Evolutionary conservation across 2,888 invertebrate species (phyloP), one percentile per base, ranked within the genome.

Genomic region (Erannis defoliaria): DNA sequence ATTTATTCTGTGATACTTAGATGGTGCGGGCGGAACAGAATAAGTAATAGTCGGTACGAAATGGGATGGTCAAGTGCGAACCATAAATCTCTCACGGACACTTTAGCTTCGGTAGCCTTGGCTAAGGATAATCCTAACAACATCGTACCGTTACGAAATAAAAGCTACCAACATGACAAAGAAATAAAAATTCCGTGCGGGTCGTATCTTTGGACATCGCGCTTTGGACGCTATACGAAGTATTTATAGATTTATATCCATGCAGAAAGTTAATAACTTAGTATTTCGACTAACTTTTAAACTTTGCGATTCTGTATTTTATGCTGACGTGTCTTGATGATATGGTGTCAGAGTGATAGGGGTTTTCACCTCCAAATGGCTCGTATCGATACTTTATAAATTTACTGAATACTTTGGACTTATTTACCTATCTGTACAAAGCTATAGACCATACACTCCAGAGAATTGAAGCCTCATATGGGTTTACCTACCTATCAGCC

Each of bases 51-150:
- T 19, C 8, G 31, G 9, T 19, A 31, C 5, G 18, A 2, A 53
- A 54, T 43, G 54, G 60, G 62, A 60, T 60, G 67, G 67, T 55
- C 55, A 31, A 50, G 35, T 43, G 57, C 33, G 49, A 35, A 38
- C 59, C 64, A 62, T 70, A 70, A 67, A 76, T 76, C 72, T 67
- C 68, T 40, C 43, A 55, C 66, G 63, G 76, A 67, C 68, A 63
- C 54, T 66, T 16, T 33, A 10, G 46, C 23, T 51, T 40, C 33
- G 60, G 66, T 54, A 64, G 53, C 67, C 45, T 51, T 42, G 61
- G 55, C 26, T 48, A 48, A 35, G 46, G 54, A 49, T 49, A 29
- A 49, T 49, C 49, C 35, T 35, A 21, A 33, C 48, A 48, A 33
- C 19, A 33, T 33, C 35, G 33, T 46, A 53, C 68, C 61, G 64